Evolutionary conservation across 2,797 vertebrate genomes (phyloP).

Genomic region (Darevskia mixta): DNA sequence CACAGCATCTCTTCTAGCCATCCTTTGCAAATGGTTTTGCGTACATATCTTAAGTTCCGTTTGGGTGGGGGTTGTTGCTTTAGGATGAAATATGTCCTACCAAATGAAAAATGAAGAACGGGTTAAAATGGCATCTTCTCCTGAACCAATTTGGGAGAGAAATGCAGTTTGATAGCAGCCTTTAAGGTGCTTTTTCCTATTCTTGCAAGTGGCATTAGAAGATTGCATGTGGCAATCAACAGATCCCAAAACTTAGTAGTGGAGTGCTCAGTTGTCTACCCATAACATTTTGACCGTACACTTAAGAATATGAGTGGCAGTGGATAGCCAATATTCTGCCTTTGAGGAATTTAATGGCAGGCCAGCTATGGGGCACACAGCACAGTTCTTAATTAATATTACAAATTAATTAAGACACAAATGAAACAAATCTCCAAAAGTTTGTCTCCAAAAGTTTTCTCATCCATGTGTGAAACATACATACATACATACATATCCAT

Average conservation of each 20-base stretch:
- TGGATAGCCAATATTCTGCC: not conserved
- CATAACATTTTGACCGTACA: not conserved
- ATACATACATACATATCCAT: too few species aligned
- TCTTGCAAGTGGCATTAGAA: not conserved
- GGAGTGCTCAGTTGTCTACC: not conserved
- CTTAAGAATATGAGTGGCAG: not conserved
- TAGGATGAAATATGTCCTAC: not conserved
- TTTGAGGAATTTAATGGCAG: not conserved
- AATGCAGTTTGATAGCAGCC: not conserved
- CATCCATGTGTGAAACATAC: not conserved
- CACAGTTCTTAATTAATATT: not conserved
- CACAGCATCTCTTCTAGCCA: not conserved
- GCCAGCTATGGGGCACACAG: too few species aligned
- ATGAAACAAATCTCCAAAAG: not conserved
- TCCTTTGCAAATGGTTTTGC: not conserved
- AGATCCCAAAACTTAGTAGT: not conserved
- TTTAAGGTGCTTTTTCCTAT: not conserved
- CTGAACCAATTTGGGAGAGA: not conserved
- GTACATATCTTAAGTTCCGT: not conserved
- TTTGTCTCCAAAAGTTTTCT: not conserved
- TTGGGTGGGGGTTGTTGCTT: not conserved
- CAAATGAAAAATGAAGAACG: not conserved
- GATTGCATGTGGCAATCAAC: not conserved
- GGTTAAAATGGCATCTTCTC: not conserved
- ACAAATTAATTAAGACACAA: not conserved